A percentile compares a stretch with the other conserved stretches of the same genome.
Conservation (phyloP, 2,113 vertebrate species). For the Hirundichthys speculiger region DNA sequence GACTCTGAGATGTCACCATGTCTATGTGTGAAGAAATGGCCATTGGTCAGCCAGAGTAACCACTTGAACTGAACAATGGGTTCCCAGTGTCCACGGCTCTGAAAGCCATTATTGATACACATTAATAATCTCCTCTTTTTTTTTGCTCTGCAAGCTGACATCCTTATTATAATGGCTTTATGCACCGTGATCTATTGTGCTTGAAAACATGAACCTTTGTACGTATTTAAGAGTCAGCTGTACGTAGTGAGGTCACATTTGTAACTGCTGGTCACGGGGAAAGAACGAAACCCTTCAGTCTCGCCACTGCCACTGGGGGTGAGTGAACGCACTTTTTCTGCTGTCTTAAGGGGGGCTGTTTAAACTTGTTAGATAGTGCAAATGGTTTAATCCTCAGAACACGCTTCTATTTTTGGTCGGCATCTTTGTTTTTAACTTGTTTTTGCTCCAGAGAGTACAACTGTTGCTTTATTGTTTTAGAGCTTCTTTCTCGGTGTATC, state of each 20-base stretch:
- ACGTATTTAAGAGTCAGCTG: constrained; percentile 55
- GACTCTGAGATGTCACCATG: constrained; percentile 76
- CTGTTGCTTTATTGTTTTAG: constrained; percentile 18
- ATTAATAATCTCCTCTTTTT: constrained; percentile 74
- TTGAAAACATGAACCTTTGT: constrained; percentile 46
- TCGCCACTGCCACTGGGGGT: constrained; percentile 29
- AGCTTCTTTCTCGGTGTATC: constrained; percentile 28
- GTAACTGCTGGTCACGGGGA: constrained; percentile 31
- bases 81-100: constrained; percentile 68
- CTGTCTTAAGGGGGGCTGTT: constrained; percentile 18
- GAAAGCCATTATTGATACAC: constrained; percentile 79
- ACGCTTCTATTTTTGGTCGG: constrained; percentile 23
- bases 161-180: constrained; percentile 53
- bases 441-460: background rate
- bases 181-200: constrained; percentile 45
- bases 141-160: constrained; percentile 44
- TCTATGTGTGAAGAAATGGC: constrained; percentile 59
- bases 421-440: constrained; percentile 13
- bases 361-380: constrained; percentile 33
- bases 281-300: constrained; percentile 47
- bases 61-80: constrained; percentile 73
- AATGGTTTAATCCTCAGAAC: constrained; percentile 2
- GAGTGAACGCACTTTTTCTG: constrained; percentile 40
- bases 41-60: constrained; percentile 65
- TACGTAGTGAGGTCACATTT: constrained; percentile 48